A percentile compares a stretch with the other conserved stretches of the same genome.
Conservation (phyloP, 2,113 vertebrate species). For the Tapirus terrestris region DNA sequence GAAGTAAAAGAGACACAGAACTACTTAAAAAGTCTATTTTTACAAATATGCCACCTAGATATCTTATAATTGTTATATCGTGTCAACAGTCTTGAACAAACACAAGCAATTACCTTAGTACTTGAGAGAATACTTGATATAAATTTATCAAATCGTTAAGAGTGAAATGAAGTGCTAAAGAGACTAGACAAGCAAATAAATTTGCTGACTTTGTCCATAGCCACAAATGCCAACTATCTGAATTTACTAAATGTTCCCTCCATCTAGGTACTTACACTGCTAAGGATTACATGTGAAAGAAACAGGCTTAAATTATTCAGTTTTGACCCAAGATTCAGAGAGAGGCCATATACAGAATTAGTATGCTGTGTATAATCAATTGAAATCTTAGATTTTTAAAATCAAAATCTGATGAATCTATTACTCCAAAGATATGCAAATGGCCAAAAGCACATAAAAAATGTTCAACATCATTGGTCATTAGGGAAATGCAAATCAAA, state of each 20-base stretch:
- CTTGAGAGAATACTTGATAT: slow-evolving; percentile 22
- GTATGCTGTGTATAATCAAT: not conserved
- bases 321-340: slow-evolving; percentile 19
- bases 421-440: slow-evolving; percentile 36
- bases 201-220: not conserved
- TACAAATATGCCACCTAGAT: not conserved
- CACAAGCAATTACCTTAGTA: slow-evolving; percentile 11
- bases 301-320: not conserved
- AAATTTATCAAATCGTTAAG: slow-evolving; percentile 19
- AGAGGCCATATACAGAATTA: not conserved
- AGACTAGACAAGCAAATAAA: slow-evolving; percentile 37
- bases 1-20: not conserved
- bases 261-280: not conserved
- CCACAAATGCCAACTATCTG: not conserved
- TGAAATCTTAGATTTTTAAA: slow-evolving; percentile 4
- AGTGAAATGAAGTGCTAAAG: slow-evolving; percentile 23
- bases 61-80: not conserved
- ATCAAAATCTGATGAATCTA: not conserved
- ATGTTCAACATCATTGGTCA: not conserved
- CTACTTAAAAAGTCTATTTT: slow-evolving; percentile 1
- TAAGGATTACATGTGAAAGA: slow-evolving; percentile 10
- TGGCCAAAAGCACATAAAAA: not conserved
- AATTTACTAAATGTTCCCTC: slow-evolving; percentile 17
- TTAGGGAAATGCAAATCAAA: slow-evolving; percentile 30
- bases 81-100: slow-evolving; percentile 1